phyloP scores from a whole-genome alignment of 2,113 vertebrate genomes.

The Lepus europaeus region DNA sequence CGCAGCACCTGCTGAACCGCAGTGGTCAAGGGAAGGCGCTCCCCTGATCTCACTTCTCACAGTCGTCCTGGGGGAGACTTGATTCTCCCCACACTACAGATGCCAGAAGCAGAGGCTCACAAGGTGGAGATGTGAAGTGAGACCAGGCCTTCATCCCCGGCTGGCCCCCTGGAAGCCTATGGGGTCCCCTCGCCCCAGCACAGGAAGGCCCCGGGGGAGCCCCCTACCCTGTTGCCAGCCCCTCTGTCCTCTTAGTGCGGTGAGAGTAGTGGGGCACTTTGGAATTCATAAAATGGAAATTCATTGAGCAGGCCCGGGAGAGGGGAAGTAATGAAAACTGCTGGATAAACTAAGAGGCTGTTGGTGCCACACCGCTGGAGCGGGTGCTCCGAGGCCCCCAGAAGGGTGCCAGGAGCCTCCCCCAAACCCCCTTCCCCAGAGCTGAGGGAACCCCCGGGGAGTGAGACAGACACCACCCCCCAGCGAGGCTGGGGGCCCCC shows the following conservation, averaged over 20 bases:
- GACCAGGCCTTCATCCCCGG: not conserved
- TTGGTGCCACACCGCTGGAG: constrained; percentile 67
- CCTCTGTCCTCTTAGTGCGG: not conserved
- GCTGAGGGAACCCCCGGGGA: fast-evolving
- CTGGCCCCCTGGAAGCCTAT: not conserved
- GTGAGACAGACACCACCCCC: not conserved
- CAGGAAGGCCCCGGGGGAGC: too few relatives aligned
- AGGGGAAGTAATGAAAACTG: constrained; percentile 84
- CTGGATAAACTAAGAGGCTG: constrained; percentile 79
- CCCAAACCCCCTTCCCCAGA: not conserved
- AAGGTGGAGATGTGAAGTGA: not conserved
- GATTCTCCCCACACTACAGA: not conserved
- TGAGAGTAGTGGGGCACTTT: constrained; percentile 78
- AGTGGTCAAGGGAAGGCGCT: fast-evolving
- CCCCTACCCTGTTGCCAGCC: not conserved
- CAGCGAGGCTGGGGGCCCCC: not conserved
- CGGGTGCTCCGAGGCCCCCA: constrained; percentile 54
- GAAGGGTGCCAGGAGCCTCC: constrained; percentile 35
- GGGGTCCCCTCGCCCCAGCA: too few relatives aligned
- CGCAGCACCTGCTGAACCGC: not conserved
- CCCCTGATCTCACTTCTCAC: not conserved
- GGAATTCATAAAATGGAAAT: constrained; percentile 87
- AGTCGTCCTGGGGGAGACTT: not conserved
- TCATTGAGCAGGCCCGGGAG: constrained; percentile 85
- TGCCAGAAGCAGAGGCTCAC: not conserved